phyloP scores from a whole-genome alignment of 1,140 invertebrate genomes.

The Leptinotarsa lineolata region DNA sequence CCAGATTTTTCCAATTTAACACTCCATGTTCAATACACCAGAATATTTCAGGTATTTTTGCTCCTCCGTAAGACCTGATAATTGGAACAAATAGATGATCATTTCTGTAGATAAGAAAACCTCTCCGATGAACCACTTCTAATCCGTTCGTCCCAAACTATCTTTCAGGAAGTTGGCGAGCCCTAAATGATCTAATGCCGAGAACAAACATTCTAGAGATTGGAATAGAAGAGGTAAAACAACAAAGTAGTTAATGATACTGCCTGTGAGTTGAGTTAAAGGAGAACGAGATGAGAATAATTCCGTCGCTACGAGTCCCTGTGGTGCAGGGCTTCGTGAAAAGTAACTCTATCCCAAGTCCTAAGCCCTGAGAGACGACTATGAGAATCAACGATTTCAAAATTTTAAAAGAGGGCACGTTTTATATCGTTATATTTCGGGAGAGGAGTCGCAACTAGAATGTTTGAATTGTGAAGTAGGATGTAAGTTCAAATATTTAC shows the following conservation, averaged over 20 bases:
- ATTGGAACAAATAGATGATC: too few species aligned
- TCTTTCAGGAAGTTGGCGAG: conserved; percentile 4
- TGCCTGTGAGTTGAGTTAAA: conserved; percentile 37
- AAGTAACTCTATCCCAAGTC: not conserved
- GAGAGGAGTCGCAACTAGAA: too few species aligned
- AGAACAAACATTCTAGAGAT: conserved; percentile 24
- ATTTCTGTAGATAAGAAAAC: too few species aligned
- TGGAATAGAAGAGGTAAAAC: conserved; percentile 32
- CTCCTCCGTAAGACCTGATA: too few species aligned
- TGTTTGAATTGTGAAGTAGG: too few species aligned
- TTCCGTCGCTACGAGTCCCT: conserved; percentile 34
- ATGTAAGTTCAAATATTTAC: too few species aligned
- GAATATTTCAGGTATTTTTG: too few species aligned
- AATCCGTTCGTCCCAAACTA: not conserved
- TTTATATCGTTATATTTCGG: not conserved
- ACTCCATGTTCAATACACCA: too few species aligned
- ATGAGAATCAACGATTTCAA: not conserved
- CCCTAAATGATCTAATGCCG: conserved; percentile 26
- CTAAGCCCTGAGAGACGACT: not conserved
- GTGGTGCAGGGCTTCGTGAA: conserved; percentile 19
- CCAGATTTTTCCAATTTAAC: too few species aligned
- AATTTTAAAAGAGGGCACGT: not conserved
- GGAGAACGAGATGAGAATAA: conserved; percentile 40
- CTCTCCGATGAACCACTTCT: not conserved
- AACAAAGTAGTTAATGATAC: conserved; percentile 42